phyloP scores from a whole-genome alignment of 2,888 invertebrate genomes.

The Hydroisotoma schaefferi region DNA sequence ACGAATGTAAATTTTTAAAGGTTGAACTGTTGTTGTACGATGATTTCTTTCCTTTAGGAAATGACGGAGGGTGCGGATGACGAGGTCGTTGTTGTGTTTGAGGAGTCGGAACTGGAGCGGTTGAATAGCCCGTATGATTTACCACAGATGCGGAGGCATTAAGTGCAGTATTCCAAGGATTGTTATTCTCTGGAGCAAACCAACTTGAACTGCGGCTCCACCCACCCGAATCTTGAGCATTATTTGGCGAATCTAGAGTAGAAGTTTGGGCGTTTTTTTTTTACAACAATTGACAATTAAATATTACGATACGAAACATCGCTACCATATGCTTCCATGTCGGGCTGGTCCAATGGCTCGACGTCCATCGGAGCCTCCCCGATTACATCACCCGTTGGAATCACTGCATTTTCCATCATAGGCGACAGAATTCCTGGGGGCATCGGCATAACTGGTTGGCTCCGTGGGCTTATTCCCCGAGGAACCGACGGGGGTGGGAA shows the following conservation, averaged over 20 bases:
- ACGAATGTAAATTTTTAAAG: too few relatives aligned
- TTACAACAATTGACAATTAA: too few relatives aligned
- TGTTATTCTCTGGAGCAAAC: constrained; percentile 9
- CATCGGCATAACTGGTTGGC: background rate
- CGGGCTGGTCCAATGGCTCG: constrained; percentile 53
- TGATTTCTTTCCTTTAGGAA: background rate
- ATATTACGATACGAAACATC: too few relatives aligned
- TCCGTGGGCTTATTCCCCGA: constrained; percentile 1
- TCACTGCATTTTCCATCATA: constrained; percentile 50
- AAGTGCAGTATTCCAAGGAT: background rate
- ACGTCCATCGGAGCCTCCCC: constrained; percentile 87
- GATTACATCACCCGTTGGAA: constrained; percentile 60
- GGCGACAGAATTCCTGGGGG: background rate
- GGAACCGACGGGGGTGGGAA: background rate
- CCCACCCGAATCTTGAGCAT: too few relatives aligned
- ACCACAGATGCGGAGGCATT: background rate
- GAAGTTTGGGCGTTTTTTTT: too few relatives aligned
- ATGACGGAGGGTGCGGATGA: background rate
- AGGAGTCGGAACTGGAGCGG: background rate
- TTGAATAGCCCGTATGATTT: background rate
- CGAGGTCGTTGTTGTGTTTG: background rate
- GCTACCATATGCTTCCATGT: too few relatives aligned
- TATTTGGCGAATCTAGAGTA: too few relatives aligned
- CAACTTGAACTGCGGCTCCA: too few relatives aligned
- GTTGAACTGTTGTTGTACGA: too few relatives aligned